Evolutionary conservation across 2,113 vertebrate species (phyloP), one percentile per base, ranked within the genome.

Genomic region (Anguilla japonica): DNA sequence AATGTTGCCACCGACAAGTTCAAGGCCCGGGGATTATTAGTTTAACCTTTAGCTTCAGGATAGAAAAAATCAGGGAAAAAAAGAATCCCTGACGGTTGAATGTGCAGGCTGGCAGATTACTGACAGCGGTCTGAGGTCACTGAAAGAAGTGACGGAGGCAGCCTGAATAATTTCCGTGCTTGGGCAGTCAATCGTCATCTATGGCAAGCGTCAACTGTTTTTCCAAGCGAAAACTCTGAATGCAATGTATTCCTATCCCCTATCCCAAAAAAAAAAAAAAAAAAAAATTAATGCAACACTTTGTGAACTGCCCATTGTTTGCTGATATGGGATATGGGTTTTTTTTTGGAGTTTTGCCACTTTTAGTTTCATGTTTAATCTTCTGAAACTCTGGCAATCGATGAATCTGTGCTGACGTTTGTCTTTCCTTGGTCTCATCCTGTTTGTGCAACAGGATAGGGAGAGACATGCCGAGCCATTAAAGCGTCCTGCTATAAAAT

Each of bases 391-490:
- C 40, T n/a, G 63, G 29, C 41, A 80, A 84, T 80, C 71, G 53
- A 63, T 87, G 67, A n/a, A 67, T 84, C 82, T 8, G 15, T 13
- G 26, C 50, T 84, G 50, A 84, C 56, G 75, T 40, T 0, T 22
- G 40, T 15, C 26, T 83, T 87, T 87, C 86, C 86, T 87, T 87
- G 86, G 86, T 79, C 82, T 87, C 86, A 83, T 87, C 86, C 86
- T 79, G 86, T 83, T 87, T 87, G 81, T 39, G 85, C 56, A 80
- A 84, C 86, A 80, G 83, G 86, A 87, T 84, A 53, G 83, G 57
- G 83, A 79, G 75, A 84, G 20, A 87, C 86, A 84, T 46, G n/a
- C 39, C 16, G 75, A 84, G 26, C 75, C 18, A 40, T 78, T 60
- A 56, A 14, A 83, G 86, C 22, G 20, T 40, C 43, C 81, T 34